These are phyloP conservation scores for Melitaea athalia DNA, from an alignment of 2,888 invertebrate genomes.

Conservation along the genomic window DNA sequence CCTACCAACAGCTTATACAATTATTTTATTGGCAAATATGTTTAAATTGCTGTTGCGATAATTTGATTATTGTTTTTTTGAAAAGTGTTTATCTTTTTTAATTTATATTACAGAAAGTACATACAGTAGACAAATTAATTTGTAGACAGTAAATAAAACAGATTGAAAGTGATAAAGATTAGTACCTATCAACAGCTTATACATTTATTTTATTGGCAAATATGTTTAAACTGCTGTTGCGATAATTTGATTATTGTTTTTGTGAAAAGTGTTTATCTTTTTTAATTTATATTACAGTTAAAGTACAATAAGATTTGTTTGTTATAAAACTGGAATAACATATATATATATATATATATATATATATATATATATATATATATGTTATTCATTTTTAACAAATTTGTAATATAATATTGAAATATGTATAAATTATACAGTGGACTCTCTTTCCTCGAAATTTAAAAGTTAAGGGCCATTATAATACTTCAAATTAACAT, in stretches of 20 bases:
- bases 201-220: no score
- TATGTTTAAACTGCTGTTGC: conserved; percentile 7
- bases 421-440: no score
- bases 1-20: not conserved
- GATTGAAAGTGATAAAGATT: conserved; percentile 3
- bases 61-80: not conserved
- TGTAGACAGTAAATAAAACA: conserved; percentile 2
- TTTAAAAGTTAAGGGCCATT: no score
- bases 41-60: conserved; percentile 9
- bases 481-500: no score
- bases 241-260: not conserved
- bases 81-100: conserved; percentile 12
- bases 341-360: no score
- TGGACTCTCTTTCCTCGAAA: no score
- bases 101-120: conserved; percentile 2
- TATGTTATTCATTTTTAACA: no score
- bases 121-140: not conserved
- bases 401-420: not conserved
- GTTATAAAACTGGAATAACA: no score
- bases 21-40: no score
- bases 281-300: not conserved
- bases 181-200: not conserved
- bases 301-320: not conserved
- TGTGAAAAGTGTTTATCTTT: conserved; percentile 16
- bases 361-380: no score